Evolutionary conservation across 2,113 vertebrate genomes (phyloP), one percentile per base, ranked within the genome.

Genomic region (Phoenicopterus ruber): DNA sequence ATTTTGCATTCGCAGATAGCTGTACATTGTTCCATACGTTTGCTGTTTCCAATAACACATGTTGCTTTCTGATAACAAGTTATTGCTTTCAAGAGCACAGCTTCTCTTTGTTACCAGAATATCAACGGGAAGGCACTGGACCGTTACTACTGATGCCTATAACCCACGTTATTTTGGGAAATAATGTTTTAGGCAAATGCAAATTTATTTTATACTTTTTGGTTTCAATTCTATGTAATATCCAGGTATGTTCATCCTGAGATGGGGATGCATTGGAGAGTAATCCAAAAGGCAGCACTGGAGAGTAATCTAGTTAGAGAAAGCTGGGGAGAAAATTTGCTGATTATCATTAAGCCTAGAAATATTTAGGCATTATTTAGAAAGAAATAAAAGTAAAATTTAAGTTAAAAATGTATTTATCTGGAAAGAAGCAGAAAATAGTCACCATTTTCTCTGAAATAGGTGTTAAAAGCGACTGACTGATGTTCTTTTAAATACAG

Each of bases 31-130:
- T 88, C 94, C 65, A 62, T 73, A 46, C 49, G 2, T 84, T 91
- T 76, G 26, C 57, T 70, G 40, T 61, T 94, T 91, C 71, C 29
- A 52, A 29, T 61, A 85, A 62, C 46, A 74, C 92, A 0, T 91
- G 91, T 82, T 94, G 83, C 82, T 89, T 91, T 91, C 86, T 91
- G 95, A 95, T 95, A 96, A 86, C 32, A 34, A 89, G 77, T 87
- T 65, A n/a, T 52, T 54, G 61, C 66, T 66, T 70, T 82, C 25
- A 17, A 66, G 81, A 61, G 32, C 55, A 72, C 49, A 16, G 26
- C 3, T 50, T 65, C 38, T 81, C 55, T 82, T 84, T 82, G 70
- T 84, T 70, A 44, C 66, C 72, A 1, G 40, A 28, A 9, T 52
- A 50, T 54, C 57, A 61, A 11, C 0, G 0, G 32, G 17, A 84